Conservation (phyloP, 2,888 invertebrate genomes). For the Cosmopolites sordidus region DNA sequence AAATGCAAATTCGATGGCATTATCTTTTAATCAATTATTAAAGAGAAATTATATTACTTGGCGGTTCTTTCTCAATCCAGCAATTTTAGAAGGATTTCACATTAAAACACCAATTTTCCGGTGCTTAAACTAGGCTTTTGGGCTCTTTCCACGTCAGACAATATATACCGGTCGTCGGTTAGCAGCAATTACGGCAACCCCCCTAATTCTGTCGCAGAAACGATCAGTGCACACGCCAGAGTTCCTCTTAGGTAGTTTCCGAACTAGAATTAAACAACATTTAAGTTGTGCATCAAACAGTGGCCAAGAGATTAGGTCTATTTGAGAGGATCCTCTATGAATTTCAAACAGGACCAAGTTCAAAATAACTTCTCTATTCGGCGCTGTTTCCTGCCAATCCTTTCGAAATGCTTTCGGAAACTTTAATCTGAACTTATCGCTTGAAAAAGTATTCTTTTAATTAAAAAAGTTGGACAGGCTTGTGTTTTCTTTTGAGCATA, state of each 20-base stretch:
- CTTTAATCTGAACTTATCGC: too few relatives aligned
- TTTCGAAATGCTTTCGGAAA: too few relatives aligned
- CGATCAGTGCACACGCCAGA: constrained; percentile 6
- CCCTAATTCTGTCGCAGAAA: constrained; percentile 10
- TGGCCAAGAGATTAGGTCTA: constrained; percentile 15
- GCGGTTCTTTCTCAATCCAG: too few relatives aligned
- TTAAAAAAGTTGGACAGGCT: too few relatives aligned
- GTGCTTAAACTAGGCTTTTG: background rate
- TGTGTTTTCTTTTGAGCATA: too few relatives aligned
- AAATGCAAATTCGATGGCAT: too few relatives aligned
- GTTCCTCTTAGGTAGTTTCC: constrained; percentile 11
- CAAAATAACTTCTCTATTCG: constrained; percentile 4
- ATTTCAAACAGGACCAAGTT: constrained; percentile 4
- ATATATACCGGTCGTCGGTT: background rate
- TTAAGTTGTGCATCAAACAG: constrained; percentile 13
- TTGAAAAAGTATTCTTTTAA: too few relatives aligned
- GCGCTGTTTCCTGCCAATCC: background rate
- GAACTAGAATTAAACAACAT: constrained; percentile 14
- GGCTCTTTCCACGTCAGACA: background rate
- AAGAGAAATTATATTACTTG: too few relatives aligned
- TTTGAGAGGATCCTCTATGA: constrained; percentile 8
- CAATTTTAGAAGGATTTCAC: background rate
- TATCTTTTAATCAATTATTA: too few relatives aligned
- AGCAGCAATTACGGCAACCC: background rate
- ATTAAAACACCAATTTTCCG: constrained; percentile 1